Base-by-base conservation (phyloP, 2,888 invertebrate species). In the Galerucella calmariensis region DNA sequence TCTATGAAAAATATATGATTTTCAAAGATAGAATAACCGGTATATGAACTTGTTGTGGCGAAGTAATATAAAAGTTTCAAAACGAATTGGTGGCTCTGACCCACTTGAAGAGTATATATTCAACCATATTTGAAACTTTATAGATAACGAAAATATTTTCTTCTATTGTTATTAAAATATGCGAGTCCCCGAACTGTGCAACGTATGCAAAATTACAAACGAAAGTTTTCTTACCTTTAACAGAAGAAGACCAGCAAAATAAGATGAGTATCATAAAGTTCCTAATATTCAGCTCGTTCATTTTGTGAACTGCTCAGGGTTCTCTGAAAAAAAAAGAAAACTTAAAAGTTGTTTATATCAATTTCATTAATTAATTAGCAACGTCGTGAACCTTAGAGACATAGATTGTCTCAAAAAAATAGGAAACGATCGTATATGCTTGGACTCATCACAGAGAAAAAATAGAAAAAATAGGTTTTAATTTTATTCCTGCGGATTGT, bases 241-340 rank as follows among this genome's bases (percentile, higher is more conserved):
- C 77, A 75, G 78, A 77, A 58, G 78, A 78, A 74, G 80, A 80
- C 77, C 78, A 82, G 76, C 81, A 83, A 77, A 83, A 81, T 71
- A 84, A 79, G 78, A 83, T 79, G 76, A 84, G 76, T 79, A 84
- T 78, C 75, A 79, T 80, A 73, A 82, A 81, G 74, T 83, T 81
- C 80, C 79, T 81, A 75, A 79, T 79, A 73, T 77, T 80, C 78
- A 78, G 79, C 72, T 81, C 82, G 77, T 77, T 81, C 84, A 84
- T 84, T 79, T 79, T 83, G 83, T 73, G 74, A 75, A 72, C 74
- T 78, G 74, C 80, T 77, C 59, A 41, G 71, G 67, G 69, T 65
- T 72, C 24, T 77, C 80, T 80, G 78, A 53, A 80, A 80, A 75
- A 67, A 68, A 77, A 74, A 75, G 65, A 46, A 44, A 41, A 27